Evolutionary conservation across 1,140 invertebrate genomes (phyloP).

Genomic region (Tyrophagus putrescentiae): DNA sequence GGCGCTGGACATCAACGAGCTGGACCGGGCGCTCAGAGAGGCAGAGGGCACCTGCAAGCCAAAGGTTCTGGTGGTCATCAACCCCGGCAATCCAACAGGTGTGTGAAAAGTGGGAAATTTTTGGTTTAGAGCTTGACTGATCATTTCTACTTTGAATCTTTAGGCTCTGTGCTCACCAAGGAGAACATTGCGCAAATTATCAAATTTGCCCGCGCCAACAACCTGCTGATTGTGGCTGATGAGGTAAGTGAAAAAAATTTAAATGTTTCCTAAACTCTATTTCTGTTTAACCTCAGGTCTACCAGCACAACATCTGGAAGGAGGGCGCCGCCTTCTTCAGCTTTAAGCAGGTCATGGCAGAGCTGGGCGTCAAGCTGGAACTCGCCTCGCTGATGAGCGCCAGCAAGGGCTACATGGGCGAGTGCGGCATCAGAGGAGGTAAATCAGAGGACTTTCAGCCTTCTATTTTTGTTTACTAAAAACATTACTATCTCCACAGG

Average conservation of each 20-base stretch:
- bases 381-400: constrained; percentile 89
- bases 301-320: constrained; percentile 89
- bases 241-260: too few species aligned
- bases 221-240: constrained; percentile 79
- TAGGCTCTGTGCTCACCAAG: constrained; percentile 63
- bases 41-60: constrained; percentile 52
- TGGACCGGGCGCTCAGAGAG: constrained; percentile 60
- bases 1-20: constrained; percentile 61
- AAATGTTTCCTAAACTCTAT: too few species aligned
- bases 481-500: too few species aligned
- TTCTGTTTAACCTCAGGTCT: too few species aligned
- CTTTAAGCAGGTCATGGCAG: constrained; percentile 78
- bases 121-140: too few species aligned
- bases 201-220: constrained; percentile 73
- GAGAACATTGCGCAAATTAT: constrained; percentile 84
- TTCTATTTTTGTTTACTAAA: too few species aligned
- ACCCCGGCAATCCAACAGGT: too few species aligned
- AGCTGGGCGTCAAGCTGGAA: constrained; percentile 74
- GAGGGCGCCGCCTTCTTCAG: constrained; percentile 71
- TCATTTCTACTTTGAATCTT: not conserved
- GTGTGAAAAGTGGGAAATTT: too few species aligned
- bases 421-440: constrained; percentile 82
- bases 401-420: constrained; percentile 65
- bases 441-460: too few species aligned
- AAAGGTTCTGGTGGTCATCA: too few species aligned